These are phyloP conservation scores for Phymanthus crucifer DNA, from an alignment of 92 coral and sea anemone species.

Conservation along the genomic window DNA sequence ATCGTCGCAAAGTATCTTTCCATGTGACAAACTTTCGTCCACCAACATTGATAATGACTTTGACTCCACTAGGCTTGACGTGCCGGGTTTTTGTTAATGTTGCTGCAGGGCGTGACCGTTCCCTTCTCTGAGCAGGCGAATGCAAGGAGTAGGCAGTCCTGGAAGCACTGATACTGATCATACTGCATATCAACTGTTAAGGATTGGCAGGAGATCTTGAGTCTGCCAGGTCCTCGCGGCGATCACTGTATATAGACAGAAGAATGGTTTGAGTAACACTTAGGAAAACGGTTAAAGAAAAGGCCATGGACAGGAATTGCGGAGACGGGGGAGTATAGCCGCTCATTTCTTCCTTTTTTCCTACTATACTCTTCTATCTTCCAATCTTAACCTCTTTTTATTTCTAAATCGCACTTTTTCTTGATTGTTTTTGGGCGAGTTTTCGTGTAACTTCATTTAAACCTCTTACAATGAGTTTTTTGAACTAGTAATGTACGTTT, in stretches of 20 bases:
- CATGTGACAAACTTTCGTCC: conserved; percentile 90
- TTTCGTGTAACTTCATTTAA: too few relatives aligned
- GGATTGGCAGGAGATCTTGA: conserved; percentile 8
- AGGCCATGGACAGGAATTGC: too few relatives aligned
- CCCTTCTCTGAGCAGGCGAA: conserved; percentile 17
- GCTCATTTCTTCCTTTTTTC: too few relatives aligned
- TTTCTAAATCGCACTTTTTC: neutral
- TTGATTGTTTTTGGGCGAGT: neutral
- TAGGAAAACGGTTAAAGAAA: too few relatives aligned
- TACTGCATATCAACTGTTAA: conserved; percentile 23
- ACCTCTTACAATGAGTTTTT: too few relatives aligned
- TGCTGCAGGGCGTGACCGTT: conserved; percentile 8
- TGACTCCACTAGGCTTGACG: conserved; percentile 42
- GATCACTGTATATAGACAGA: neutral
- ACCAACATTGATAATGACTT: conserved; percentile 90
- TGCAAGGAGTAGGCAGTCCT: neutral
- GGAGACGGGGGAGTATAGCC: too few relatives aligned
- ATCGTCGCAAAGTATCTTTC: conserved; percentile 79
- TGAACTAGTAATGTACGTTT: too few relatives aligned
- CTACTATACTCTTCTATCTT: too few relatives aligned
- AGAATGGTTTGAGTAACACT: neutral
- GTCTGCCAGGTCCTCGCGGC: neutral
- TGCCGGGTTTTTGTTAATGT: neutral
- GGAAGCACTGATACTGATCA: conserved; percentile 39
- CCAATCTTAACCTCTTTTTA: too few relatives aligned